Percentiles rank a stretch among this genome's conserved stretches.
These are phyloP conservation scores for Eonycteris spelaea DNA, from an alignment of 2,113 vertebrate genomes.

Conservation along the genomic window DNA sequence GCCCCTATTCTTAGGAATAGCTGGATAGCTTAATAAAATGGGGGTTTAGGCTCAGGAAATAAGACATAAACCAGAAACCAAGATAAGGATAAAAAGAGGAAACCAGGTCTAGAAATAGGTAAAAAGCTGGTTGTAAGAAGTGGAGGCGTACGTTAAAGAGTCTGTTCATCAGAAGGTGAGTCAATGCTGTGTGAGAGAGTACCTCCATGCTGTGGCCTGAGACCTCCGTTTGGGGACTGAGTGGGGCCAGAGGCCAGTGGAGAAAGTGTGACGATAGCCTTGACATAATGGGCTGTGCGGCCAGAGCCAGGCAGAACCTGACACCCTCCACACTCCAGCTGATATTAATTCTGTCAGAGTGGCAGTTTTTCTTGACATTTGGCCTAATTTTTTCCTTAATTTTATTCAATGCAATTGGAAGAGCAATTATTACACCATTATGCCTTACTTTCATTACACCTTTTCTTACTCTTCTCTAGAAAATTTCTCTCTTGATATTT, in stretches of 20 bases:
- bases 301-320: neutral
- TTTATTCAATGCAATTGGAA: constrained; percentile 37
- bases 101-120: neutral
- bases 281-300: rapidly evolving
- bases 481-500: constrained; percentile 53
- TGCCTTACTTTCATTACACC: neutral
- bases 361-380: constrained; percentile 34
- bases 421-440: constrained; percentile 27
- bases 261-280: neutral
- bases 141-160: neutral
- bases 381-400: constrained; percentile 27
- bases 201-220: neutral
- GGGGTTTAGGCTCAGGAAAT: neutral
- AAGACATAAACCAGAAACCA: neutral
- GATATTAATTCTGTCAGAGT: neutral
- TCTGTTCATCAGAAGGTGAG: neutral
- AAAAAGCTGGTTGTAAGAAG: neutral
- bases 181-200: neutral
- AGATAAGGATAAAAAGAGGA: neutral
- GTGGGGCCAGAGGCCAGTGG: too few species aligned
- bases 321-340: neutral
- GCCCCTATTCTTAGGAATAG: neutral
- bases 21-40: neutral
- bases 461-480: neutral
- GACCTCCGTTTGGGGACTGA: neutral